phyloP scores from a whole-genome alignment of 2,888 invertebrate species.

The Hofmannophila pseudospretella region DNA sequence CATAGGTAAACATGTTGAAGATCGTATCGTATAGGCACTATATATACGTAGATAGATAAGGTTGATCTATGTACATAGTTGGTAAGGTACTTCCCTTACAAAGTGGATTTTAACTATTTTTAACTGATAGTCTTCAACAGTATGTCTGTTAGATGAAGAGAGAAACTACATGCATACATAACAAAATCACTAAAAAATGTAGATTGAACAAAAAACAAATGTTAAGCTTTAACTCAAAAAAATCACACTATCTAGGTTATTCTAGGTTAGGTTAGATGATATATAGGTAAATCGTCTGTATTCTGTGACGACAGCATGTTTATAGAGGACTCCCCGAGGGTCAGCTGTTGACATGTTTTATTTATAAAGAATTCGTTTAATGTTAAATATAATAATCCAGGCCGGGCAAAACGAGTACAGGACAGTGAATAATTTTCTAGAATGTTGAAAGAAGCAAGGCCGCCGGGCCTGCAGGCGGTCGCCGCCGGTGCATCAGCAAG shows the following conservation, averaged over 20 bases:
- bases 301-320: not conserved
- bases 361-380: conserved; percentile 27
- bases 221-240: not conserved
- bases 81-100: too few species aligned
- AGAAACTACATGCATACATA: too few species aligned
- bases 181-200: too few species aligned
- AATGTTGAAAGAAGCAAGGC: conserved; percentile 26
- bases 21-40: not conserved
- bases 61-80: too few species aligned
- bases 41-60: too few species aligned
- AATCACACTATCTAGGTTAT: not conserved
- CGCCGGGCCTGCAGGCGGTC: conserved; percentile 17
- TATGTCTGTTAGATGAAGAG: too few species aligned
- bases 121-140: too few species aligned
- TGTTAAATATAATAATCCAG: conserved; percentile 3
- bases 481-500: conserved; percentile 28
- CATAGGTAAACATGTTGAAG: too few species aligned
- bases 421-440: not conserved
- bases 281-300: conserved; percentile 3
- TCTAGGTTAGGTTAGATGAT: conserved; percentile 1
- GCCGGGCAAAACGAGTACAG: not conserved
- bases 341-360: conserved; percentile 24
- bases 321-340: conserved; percentile 4
- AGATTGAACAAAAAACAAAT: conserved; percentile 1
- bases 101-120: not conserved